Percentiles rank a stretch among this genome's conserved stretches.
Evolutionary conservation across 2,797 vertebrate genomes (phyloP).

Genomic region (Tauraco hartlaubi): DNA sequence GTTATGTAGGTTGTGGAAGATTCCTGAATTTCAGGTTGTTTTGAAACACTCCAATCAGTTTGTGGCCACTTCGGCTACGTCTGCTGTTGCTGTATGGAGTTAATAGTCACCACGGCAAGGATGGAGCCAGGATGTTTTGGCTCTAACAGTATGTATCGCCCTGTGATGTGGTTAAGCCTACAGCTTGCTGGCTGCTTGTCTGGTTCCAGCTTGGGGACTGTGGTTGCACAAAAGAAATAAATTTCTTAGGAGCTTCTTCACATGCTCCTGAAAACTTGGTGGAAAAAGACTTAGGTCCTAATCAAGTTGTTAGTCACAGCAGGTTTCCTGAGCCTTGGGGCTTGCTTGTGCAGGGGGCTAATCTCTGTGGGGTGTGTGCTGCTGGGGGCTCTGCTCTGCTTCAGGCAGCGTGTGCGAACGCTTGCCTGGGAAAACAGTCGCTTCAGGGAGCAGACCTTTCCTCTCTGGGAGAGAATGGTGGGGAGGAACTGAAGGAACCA

Average conservation of each 20-base stretch:
- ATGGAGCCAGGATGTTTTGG: not conserved
- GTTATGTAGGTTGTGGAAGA: not conserved
- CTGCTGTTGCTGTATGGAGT: not conserved
- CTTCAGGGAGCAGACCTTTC: not conserved
- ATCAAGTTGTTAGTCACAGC: not conserved
- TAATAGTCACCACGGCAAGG: not conserved
- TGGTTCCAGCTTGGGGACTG: not conserved
- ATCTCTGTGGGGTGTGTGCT: not conserved
- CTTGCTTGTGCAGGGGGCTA: not conserved
- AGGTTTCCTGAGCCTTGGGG: not conserved
- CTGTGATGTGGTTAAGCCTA: not conserved
- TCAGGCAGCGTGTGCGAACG: accelerated
- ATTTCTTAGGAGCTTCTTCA: not conserved
- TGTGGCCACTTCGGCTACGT: not conserved
- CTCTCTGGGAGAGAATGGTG: not conserved
- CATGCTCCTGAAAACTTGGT: not conserved
- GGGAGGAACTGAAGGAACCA: not conserved
- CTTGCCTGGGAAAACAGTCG: not conserved
- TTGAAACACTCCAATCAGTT: not conserved
- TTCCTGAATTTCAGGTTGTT: not conserved
- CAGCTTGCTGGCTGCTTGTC: not conserved
- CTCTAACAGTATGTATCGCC: not conserved
- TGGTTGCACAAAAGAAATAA: not conserved
- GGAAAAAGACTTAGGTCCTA: not conserved
- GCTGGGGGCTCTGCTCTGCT: not conserved